Evolutionary conservation across 2,888 invertebrate species (phyloP), one percentile per base, ranked within the genome.

Genomic region (Neria commutata): DNA sequence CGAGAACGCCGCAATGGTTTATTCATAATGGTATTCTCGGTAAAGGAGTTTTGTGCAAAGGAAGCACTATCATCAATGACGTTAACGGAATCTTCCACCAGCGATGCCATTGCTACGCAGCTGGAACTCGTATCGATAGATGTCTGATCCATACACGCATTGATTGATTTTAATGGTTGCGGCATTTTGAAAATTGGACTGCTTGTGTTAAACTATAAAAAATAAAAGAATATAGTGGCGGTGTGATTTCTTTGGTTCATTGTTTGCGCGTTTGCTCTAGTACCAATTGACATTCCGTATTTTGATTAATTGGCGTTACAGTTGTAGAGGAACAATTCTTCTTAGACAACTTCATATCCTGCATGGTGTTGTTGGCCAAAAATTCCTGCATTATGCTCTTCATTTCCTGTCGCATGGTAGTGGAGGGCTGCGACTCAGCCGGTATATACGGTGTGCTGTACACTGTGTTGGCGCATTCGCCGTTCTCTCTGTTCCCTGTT

Each of bases 171-270:
- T 61, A 62, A n/a, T 47, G 21, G 19, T 10, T 56, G 25, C 8
- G 67, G 67, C 25, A 61, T 49, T 58, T 66, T 68, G 24, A 68
- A 68, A 45, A 58, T 56, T 1, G 62, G 56, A 57, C 62, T 67
- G 26, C 51, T 61, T 29, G 49, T 58, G 23, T 34, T 26, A 11
- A 67, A 67, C 67, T 67, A 46, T 21, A 56, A 58, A 23, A n/a
- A 6, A 4, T 4, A 37, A 4, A n/a, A 37, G n/a, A 4, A 14
- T 37, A 16, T 25, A 49, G 10, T 14, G n/a, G n/a, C n/a, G n/a
- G n/a, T n/a, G n/a, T n/a, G n/a, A n/a, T n/a, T n/a, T n/a, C n/a
- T n/a, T n/a, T n/a, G n/a, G n/a, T n/a, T n/a, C n/a, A n/a, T n/a
- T n/a, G n/a, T n/a, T n/a, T n/a, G n/a, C n/a, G n/a, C n/a, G n/a